Evolutionary conservation across 2,888 invertebrate species (phyloP), one percentile per base, ranked within the genome.

Genomic region (Torymus aiolomorphi): DNA sequence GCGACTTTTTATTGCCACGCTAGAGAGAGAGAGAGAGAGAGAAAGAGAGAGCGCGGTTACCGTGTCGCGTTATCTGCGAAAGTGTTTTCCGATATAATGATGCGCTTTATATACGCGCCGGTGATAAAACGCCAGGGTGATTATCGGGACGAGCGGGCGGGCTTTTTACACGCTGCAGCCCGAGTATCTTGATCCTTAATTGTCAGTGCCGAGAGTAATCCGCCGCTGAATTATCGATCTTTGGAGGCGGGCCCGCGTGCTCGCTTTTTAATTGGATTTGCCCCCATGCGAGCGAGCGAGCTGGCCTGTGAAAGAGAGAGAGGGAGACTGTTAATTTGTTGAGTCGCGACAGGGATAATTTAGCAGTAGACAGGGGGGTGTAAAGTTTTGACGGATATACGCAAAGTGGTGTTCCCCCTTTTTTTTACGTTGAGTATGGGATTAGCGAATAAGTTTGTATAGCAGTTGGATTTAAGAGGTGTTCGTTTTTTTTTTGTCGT

Each of bases 1-100:
- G 57, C 71, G 54, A 54, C 59, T 56, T 69, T 73, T 78, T 78
- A 69, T 71, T 69, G 69, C 42, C 42, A 59, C 51, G n/a, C 1
- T 1, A 1, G 20, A 20, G 20, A 20, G 20, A 20, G 20, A 20
- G n/a, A 20, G 20, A 1, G 20, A 20, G 20, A 20, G 20, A 20
- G 20, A 20, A 2, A 20, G 2, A 20, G 20, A 20, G 20, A 20
- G 16, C 52, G 66, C 42, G 49, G 59, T 69, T 69, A 67, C 42
- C 18, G 31, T 16, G 42, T 52, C 20, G 20, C 61, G 73, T 69
- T 77, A 77, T 80, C 80, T 77, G 65, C 54, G 31, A 63, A 80
- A 80, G 80, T 77, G 77, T 77, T 80, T 80, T 80, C 80, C 80
- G 70, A 80, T 80, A 80, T 71, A 77, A 77, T 74, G 74, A 76